A percentile compares a stretch with the other conserved stretches of the same genome.
Conservation (phyloP, 2,888 invertebrate genomes). For the Drosophila picticornis region DNA sequence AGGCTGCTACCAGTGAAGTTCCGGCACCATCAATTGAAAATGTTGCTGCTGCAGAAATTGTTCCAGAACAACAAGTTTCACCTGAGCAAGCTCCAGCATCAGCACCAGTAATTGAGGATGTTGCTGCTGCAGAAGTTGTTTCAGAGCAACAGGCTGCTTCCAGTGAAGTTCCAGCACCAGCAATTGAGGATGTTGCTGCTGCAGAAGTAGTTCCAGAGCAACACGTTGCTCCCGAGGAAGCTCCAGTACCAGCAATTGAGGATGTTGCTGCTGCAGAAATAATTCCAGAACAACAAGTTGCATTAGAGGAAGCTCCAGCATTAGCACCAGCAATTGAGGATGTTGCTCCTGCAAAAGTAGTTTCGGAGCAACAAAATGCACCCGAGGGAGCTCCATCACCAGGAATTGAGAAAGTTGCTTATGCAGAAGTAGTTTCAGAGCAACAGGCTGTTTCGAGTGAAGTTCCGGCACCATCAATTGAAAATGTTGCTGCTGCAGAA, state of each 20-base stretch:
- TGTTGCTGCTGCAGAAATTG: neutral
- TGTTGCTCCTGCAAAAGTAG: too few relatives aligned
- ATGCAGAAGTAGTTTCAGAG: neutral
- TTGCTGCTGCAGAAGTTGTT: neutral
- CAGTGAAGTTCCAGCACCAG: too few relatives aligned
- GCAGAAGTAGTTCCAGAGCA: too few relatives aligned
- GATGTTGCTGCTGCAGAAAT: too few relatives aligned
- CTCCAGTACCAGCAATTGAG: too few relatives aligned
- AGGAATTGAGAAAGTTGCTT: neutral
- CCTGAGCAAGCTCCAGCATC: too few relatives aligned
- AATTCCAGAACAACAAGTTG: too few relatives aligned
- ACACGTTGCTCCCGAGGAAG: too few relatives aligned
- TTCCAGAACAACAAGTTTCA: neutral
- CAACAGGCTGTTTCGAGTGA: too few relatives aligned
- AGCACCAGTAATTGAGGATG: neutral
- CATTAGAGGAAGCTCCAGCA: accelerated
- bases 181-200: too few relatives aligned
- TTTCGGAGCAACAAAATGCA: too few relatives aligned
- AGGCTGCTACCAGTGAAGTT: neutral
- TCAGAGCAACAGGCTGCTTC: neutral
- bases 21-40: neutral
- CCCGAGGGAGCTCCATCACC: neutral
- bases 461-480: neutral
- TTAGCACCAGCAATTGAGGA: too few relatives aligned
- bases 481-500: neutral